These are phyloP conservation scores for Philonicus albiceps DNA, from an alignment of 2,888 invertebrate species.

Conservation along the genomic window DNA sequence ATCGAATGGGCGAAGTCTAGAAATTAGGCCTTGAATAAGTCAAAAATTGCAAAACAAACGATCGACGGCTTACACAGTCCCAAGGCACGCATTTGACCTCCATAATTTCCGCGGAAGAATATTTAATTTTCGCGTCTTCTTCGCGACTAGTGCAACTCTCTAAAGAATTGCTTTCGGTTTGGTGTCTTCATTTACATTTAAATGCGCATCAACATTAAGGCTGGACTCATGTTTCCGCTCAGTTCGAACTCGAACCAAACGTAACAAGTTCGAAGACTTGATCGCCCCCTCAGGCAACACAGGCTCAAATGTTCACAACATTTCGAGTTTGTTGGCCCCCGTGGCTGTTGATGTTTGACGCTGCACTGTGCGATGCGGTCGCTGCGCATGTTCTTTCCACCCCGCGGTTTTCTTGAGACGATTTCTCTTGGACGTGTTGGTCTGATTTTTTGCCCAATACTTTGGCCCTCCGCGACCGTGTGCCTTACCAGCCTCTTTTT, in stretches of 20 bases:
- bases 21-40: not conserved
- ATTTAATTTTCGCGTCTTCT: not conserved
- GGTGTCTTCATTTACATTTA: not conserved
- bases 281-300: not conserved
- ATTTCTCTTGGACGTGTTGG: not conserved
- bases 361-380: not conserved
- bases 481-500: not conserved
- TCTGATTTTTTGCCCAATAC: not conserved
- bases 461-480: not conserved
- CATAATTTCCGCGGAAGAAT: too few relatives aligned
- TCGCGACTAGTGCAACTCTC: not conserved
- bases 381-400: not conserved
- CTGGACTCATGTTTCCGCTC: not conserved
- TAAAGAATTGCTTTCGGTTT: not conserved
- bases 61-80: not conserved
- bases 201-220: not conserved
- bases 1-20: not conserved
- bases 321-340: conserved; percentile 23
- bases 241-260: not conserved
- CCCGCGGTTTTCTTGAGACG: not conserved
- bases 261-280: not conserved
- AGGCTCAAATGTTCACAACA: not conserved
- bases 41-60: not conserved
- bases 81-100: not conserved
- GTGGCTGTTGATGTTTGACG: not conserved